Evolutionary conservation across 2,113 vertebrate species (phyloP).

Genomic region (Choloepus hoffmanni): DNA sequence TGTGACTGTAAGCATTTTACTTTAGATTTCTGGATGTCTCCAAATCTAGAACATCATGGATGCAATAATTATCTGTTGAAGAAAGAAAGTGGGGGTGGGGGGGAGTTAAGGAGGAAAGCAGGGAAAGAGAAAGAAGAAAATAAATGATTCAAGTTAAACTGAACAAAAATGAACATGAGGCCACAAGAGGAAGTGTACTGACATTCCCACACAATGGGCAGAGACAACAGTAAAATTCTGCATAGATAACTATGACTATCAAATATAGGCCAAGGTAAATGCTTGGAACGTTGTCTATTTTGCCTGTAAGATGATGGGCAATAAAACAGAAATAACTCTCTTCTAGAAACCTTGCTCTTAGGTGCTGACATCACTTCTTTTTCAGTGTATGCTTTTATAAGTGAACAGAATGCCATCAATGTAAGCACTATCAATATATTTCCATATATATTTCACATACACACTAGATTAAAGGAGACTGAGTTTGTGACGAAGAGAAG

Average conservation of each 20-base stretch:
- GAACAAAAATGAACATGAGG: neutral
- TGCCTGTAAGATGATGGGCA: constrained; percentile 56
- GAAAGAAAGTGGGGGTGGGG: neutral
- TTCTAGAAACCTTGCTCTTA: constrained; percentile 54
- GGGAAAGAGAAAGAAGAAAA: neutral
- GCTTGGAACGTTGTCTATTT: constrained; percentile 71
- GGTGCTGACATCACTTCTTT: constrained; percentile 65
- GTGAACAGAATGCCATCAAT: constrained; percentile 57
- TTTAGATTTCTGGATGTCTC: neutral
- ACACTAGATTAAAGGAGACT: constrained; percentile 59
- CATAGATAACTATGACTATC: constrained; percentile 43
- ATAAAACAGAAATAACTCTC: constrained; percentile 71
- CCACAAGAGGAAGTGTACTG: neutral
- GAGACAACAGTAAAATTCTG: constrained; percentile 53
- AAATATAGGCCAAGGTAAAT: constrained; percentile 67
- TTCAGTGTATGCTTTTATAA: constrained; percentile 56
- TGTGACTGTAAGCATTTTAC: neutral
- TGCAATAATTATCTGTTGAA: neutral
- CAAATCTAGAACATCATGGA: neutral
- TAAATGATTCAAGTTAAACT: neutral
- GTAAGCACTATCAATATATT: constrained; percentile 70
- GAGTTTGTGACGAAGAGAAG: constrained; percentile 55
- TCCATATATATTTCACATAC: constrained; percentile 56
- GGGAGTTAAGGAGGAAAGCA: neutral
- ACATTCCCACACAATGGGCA: neutral